Conservation (phyloP, 2,888 invertebrate species). For the Cephus pygmeus region DNA sequence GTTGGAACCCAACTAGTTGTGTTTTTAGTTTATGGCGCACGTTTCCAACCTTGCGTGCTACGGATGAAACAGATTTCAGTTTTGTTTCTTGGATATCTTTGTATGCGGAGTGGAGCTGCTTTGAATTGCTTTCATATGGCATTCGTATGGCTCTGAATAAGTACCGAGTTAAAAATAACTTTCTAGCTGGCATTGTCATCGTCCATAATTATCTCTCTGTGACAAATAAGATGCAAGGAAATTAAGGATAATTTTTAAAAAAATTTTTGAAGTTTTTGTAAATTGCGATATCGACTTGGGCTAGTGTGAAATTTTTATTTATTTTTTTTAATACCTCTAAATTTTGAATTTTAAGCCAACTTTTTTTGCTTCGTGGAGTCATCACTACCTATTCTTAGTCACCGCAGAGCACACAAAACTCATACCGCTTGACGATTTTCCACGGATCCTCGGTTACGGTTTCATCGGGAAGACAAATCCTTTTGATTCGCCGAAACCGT, state of each 20-base stretch:
- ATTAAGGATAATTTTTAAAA: background rate
- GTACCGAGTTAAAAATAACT: background rate
- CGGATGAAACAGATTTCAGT: background rate
- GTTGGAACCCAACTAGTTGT: background rate
- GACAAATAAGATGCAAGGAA: background rate
- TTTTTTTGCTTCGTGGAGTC: background rate
- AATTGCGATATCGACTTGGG: background rate
- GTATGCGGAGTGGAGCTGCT: background rate
- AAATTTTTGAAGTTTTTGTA: background rate
- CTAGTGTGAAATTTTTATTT: background rate
- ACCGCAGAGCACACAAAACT: background rate
- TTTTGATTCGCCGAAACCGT: background rate
- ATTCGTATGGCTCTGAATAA: background rate
- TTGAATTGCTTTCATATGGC: background rate
- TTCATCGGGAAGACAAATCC: background rate
- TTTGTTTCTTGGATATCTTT: background rate
- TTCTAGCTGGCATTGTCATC: background rate
- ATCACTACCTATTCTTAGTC: background rate
- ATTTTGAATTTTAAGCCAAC: background rate
- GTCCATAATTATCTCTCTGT: background rate
- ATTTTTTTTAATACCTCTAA: background rate
- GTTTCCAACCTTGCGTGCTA: background rate
- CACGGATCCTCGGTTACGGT: background rate
- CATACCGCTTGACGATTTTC: background rate
- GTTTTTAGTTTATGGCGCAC: background rate